Base-by-base conservation (phyloP, 2,888 invertebrate species). In the Tribolium freemani region DNA sequence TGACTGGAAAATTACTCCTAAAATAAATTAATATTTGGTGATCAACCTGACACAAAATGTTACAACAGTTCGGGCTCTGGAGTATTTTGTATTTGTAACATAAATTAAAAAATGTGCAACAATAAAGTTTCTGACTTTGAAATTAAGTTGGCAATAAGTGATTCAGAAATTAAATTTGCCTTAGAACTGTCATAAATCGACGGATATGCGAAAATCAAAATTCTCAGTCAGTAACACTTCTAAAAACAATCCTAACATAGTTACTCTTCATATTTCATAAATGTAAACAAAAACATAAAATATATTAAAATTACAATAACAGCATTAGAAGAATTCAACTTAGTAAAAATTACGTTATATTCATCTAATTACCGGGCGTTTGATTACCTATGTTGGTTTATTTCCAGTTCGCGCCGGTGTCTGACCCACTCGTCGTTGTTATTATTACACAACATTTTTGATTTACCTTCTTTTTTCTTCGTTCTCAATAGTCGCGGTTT, bases 331-430 rank as follows among this genome's bases (percentile, higher is more conserved):
- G 72, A 69, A 58, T 74, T 64, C 64, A 75, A 66, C 68, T 69
- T 72, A 72, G 70, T 73, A 38, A 69, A 66, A 69, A 63, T 54
- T 71, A 75, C 66, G 69, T 67, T 63, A 63, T 31, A 51, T 69
- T 57, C 38, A 38, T 69, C 60, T 45, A 74, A 48, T 60, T 63
- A 60, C 61, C 70, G 57, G 74, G 78, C 76, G 74, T 76, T 76
- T 75, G 77, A 86, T 86, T 86, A 86, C 85, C 86, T 86, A 77
- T 82, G 79, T 71, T 84, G 83, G 56, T 83, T 80, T 45, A 82
- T 82, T 72, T 85, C 84, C 64, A 85, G 75, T 76, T 84, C 85
- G 69, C 82, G 81, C 75, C 85, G 80, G 76, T 84, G 84, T 77
- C 83, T 84, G 44, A 83, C 82, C 86, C 86, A 85, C 51, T 86